Conservation (phyloP, 2,888 invertebrate species). For the Melinaea menophilus region DNA sequence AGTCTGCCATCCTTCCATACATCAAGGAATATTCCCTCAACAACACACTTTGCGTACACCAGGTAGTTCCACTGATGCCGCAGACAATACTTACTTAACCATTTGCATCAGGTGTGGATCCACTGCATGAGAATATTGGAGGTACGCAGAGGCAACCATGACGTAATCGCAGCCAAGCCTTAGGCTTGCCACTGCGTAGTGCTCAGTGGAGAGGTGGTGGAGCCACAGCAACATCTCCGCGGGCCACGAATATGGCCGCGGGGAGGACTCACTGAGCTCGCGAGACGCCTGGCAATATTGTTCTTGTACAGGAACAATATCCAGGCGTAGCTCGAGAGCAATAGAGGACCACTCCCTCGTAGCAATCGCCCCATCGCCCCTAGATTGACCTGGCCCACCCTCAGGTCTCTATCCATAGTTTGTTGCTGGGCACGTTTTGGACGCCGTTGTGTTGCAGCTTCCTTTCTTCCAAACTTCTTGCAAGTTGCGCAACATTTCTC, state of each 20-base stretch:
- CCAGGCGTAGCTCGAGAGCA: conserved; percentile 7
- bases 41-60: conserved; percentile 13
- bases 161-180: too few relatives aligned
- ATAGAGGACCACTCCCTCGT: background rate
- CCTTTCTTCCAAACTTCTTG: conserved; percentile 3
- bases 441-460: background rate
- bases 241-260: too few relatives aligned
- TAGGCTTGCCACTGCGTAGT: too few relatives aligned
- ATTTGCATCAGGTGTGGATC: conserved; percentile 15
- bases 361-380: background rate
- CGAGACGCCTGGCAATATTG: background rate
- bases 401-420: conserved; percentile 4
- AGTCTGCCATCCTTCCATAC: conserved; percentile 23
- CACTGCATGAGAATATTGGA: too few relatives aligned
- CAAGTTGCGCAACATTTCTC: conserved; percentile 24
- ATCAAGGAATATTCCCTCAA: conserved; percentile 18
- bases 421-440: conserved; percentile 17
- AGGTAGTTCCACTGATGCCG: conserved; percentile 19
- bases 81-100: conserved; percentile 28
- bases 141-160: too few relatives aligned
- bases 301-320: conserved; percentile 10
- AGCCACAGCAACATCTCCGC: too few relatives aligned
- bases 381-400: conserved; percentile 7
- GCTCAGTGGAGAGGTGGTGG: too few relatives aligned
- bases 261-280: too few relatives aligned